Evolutionary conservation across 2,797 vertebrate species (phyloP), one percentile per base, ranked within the genome.

Genomic region (Halcyon badia): DNA sequence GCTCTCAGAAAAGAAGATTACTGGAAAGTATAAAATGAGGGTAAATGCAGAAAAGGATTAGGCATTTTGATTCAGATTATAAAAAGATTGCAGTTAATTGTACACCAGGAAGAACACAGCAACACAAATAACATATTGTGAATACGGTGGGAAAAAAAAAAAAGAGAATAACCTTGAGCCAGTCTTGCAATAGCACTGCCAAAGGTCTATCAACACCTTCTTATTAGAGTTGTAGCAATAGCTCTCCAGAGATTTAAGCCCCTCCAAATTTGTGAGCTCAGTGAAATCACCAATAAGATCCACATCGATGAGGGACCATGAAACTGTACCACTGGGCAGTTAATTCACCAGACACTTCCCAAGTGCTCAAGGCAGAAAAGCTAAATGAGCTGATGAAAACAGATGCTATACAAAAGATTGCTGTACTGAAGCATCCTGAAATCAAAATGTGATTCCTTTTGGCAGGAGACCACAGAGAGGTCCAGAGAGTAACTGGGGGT

Each of bases 131-230:
- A 30, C 4, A 19, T 60, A 22, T 25, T 49, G n/a, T 39, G 84
- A n/a, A 26, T 54, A 65, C 0, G 0, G 30, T 69, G 54, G 60
- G 33, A 9, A 31, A 31, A n/a, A 39, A 60, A 61, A 83, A 66
- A 79, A 72, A 4, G 19, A 1, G 46, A 89, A 93, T 87, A 93
- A 97, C 92, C 93, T 94, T 91, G 83, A 92, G 64, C 22, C 46
- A 41, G 66, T 70, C 76, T 89, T 87, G 72, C 46, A 91, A 77
- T 83, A 94, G 30, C 1, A 8, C 69, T 97, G 95, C 94, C 94
- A 95, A 90, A 87, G 51, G 77, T 84, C 94, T 91, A 94, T 97
- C 97, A 97, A 96, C 95, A 95, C 94, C 89, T 97, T 91, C 94
- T 92, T 94, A 96, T 97, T 97, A 95, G 68, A 90, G 61, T 33